phyloP scores from a whole-genome alignment of 1,140 invertebrate species.

The Caenorhabditis remanei region DNA sequence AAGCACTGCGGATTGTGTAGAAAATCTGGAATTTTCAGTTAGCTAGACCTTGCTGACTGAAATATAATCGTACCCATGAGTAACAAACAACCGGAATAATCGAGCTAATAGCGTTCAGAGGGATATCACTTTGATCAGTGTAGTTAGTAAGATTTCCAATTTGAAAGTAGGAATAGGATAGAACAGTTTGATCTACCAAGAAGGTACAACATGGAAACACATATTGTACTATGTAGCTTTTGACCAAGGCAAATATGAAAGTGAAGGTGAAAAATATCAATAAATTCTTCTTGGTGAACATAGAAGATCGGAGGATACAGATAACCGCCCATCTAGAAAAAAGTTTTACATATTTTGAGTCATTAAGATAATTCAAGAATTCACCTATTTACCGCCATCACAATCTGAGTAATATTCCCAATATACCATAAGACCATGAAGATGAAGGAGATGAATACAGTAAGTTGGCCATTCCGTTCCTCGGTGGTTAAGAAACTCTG shows the following conservation, averaged over 20 bases:
- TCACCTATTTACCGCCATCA: conserved; percentile 55
- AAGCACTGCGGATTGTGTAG: not conserved
- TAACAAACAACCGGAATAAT: conserved; percentile 34
- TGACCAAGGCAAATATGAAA: not conserved
- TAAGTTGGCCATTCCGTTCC: not conserved
- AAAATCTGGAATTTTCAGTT: not conserved
- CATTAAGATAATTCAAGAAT: conserved; percentile 23
- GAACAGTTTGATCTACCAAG: not conserved
- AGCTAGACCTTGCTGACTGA: not conserved
- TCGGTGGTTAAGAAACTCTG: conserved; percentile 30
- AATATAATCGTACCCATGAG: not conserved
- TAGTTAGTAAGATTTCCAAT: conserved; percentile 32
- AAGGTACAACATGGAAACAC: conserved; percentile 38
- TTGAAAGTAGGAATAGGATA: conserved; percentile 13
- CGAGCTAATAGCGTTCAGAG: conserved; percentile 26
- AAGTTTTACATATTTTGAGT: not conserved
- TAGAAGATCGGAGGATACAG: conserved; percentile 16
- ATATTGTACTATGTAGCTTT: conserved; percentile 38
- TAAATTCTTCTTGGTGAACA: conserved; percentile 52
- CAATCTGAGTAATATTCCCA: conserved; percentile 38
- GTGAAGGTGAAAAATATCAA: conserved; percentile 15
- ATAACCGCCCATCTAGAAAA: conserved; percentile 18
- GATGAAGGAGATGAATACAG: conserved; percentile 45
- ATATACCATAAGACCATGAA: conserved; percentile 49
- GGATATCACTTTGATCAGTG: conserved; percentile 39